Percentiles rank a stretch among this genome's conserved stretches.
phyloP scores from a whole-genome alignment of 2,888 invertebrate species.

The Drosophila quinaria region DNA sequence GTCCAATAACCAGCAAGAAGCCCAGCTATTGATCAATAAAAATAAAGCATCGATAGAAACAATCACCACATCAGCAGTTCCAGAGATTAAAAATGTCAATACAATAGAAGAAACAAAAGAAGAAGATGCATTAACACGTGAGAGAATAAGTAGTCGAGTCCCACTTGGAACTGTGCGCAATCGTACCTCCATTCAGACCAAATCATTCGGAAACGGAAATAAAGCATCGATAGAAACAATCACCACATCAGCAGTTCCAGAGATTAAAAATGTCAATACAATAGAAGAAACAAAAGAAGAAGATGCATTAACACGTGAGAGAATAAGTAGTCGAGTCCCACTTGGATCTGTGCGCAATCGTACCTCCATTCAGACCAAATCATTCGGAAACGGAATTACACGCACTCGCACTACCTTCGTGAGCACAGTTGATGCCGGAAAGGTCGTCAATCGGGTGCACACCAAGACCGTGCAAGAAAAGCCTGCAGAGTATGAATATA shows the following conservation, averaged over 20 bases:
- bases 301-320: background rate
- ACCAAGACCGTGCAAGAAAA: slow-evolving; percentile 68
- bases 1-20: background rate
- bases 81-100: background rate
- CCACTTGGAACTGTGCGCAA: slow-evolving; percentile 42
- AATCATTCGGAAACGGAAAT: slow-evolving; percentile 35
- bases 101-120: background rate
- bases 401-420: slow-evolving; percentile 64
- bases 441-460: slow-evolving; percentile 68
- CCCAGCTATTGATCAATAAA: background rate
- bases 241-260: background rate
- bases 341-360: slow-evolving; percentile 47
- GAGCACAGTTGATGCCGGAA: slow-evolving; percentile 64
- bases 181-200: slow-evolving; percentile 58
- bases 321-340: slow-evolving; percentile 14
- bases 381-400: slow-evolving; percentile 56
- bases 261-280: background rate
- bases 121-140: background rate
- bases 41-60: background rate
- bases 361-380: slow-evolving; percentile 58
- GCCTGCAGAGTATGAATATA: slow-evolving; percentile 71
- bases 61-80: background rate
- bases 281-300: background rate
- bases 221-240: background rate
- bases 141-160: slow-evolving; percentile 15